These are phyloP conservation scores for Cydia splendana DNA, from an alignment of 1,140 invertebrate genomes.

Conservation along the genomic window DNA sequence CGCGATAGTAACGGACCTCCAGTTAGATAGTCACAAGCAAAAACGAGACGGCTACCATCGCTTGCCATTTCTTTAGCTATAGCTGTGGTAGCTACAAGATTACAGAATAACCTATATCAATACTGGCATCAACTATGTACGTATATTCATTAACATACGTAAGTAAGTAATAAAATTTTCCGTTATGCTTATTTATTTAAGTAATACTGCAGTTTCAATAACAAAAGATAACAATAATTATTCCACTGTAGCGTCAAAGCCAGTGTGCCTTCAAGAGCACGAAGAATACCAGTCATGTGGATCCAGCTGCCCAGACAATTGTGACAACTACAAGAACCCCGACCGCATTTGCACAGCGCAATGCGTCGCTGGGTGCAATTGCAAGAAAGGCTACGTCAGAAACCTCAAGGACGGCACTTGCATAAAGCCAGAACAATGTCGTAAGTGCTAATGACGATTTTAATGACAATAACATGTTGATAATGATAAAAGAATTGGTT, in stretches of 20 bases:
- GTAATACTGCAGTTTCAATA: not conserved
- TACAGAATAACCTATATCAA: too few relatives aligned
- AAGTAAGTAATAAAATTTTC: too few relatives aligned
- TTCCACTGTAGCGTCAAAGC: conserved; percentile 9
- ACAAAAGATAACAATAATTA: not conserved
- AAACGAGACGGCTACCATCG: too few relatives aligned
- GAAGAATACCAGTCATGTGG: conserved; percentile 33
- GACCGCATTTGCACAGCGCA: conserved; percentile 11
- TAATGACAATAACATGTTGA: not conserved
- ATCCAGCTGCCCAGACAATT: conserved; percentile 30
- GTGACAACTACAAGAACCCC: not conserved
- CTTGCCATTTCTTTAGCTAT: too few relatives aligned
- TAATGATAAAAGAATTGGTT: not conserved
- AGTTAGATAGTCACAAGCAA: too few relatives aligned
- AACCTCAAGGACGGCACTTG: conserved; percentile 25
- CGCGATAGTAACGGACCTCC: too few relatives aligned
- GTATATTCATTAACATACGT: too few relatives aligned
- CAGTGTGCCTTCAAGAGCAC: conserved; percentile 14
- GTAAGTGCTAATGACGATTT: conserved; percentile 12
- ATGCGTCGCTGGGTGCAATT: conserved; percentile 34
- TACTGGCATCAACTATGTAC: too few relatives aligned
- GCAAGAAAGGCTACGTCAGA: conserved; percentile 34
- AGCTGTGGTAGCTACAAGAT: too few relatives aligned
- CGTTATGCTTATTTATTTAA: too few relatives aligned
- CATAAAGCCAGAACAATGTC: conserved; percentile 31